Conservation (phyloP, 1,140 invertebrate genomes). For the Cepaea nemoralis region DNA sequence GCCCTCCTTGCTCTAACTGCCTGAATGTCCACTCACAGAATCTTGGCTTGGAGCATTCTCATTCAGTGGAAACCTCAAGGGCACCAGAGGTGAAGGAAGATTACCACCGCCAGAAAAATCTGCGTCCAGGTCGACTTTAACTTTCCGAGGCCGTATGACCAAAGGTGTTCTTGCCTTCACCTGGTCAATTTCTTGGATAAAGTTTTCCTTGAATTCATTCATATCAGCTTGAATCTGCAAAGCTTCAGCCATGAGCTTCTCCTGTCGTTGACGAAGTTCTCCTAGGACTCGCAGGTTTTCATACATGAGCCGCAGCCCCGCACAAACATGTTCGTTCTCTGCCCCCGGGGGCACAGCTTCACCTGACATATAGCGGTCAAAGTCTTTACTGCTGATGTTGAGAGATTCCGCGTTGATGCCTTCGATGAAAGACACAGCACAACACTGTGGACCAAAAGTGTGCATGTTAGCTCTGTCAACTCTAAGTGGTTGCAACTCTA, state of each 20-base stretch:
- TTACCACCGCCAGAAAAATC: constrained; percentile 41
- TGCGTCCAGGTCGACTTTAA: constrained; percentile 68
- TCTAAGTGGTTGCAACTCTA: no score
- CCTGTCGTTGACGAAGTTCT: constrained; percentile 76
- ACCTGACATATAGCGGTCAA: constrained; percentile 93
- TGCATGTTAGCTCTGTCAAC: no score
- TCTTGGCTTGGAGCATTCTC: no score
- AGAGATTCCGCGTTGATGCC: constrained; percentile 93
- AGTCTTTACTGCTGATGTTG: constrained; percentile 91
- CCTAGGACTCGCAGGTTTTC: constrained; percentile 77
- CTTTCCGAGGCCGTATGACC: constrained; percentile 63
- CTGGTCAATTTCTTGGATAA: constrained; percentile 61
- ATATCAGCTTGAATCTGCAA: constrained; percentile 78
- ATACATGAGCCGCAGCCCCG: constrained; percentile 73
- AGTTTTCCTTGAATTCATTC: constrained; percentile 76
- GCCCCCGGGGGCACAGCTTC: constrained; percentile 81
- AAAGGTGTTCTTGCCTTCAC: constrained; percentile 61
- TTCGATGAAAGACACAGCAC: constrained; percentile 97
- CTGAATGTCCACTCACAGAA: no score
- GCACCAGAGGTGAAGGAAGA: constrained; percentile 63
- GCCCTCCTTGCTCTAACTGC: no score
- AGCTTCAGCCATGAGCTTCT: constrained; percentile 76
- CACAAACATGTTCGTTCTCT: constrained; percentile 76
- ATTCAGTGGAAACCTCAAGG: constrained; percentile 22
- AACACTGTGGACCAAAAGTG: constrained; percentile 81